Conservation (phyloP, 2,888 invertebrate species). For the Leptopilina myrica region DNA sequence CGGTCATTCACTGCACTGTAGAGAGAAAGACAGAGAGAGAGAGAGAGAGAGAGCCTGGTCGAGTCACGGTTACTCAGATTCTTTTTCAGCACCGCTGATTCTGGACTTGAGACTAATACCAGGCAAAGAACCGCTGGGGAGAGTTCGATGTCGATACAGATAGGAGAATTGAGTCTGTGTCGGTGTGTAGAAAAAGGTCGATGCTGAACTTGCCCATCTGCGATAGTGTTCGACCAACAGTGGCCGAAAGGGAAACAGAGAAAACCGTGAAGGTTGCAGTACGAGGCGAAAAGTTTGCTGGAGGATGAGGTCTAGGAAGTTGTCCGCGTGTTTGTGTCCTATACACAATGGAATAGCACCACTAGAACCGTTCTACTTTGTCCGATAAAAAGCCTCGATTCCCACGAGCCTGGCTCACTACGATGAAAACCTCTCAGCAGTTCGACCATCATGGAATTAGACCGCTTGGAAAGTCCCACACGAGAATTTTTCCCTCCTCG, state of each 20-base stretch:
- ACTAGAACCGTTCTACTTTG: constrained; percentile 47
- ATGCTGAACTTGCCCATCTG: background rate
- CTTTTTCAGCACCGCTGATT: constrained; percentile 35
- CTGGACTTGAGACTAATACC: constrained; percentile 35
- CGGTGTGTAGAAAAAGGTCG: background rate
- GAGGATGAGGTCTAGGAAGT: constrained; percentile 29
- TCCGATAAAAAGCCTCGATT: constrained; percentile 67
- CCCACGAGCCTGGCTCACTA: constrained; percentile 65
- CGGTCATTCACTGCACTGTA: constrained; percentile 35
- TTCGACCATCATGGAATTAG: constrained; percentile 59
- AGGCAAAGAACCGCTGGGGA: constrained; percentile 25
- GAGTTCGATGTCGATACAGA: constrained; percentile 24
- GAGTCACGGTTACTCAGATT: constrained; percentile 30
- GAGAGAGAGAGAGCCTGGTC: background rate
- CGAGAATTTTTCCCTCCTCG: constrained; percentile 53
- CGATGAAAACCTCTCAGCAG: constrained; percentile 63
- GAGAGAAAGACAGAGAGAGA: too few relatives aligned
- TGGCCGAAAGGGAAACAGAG: constrained; percentile 28
- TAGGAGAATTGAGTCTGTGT: background rate
- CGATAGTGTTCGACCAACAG: constrained; percentile 27
- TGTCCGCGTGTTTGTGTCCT: constrained; percentile 32
- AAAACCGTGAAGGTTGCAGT: constrained; percentile 22
- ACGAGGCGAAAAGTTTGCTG: constrained; percentile 20
- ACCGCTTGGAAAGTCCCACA: constrained; percentile 56
- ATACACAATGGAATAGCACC: constrained; percentile 23